phyloP scores from a whole-genome alignment of 2,888 invertebrate species.

The Drepanosiphum platanoidis region DNA sequence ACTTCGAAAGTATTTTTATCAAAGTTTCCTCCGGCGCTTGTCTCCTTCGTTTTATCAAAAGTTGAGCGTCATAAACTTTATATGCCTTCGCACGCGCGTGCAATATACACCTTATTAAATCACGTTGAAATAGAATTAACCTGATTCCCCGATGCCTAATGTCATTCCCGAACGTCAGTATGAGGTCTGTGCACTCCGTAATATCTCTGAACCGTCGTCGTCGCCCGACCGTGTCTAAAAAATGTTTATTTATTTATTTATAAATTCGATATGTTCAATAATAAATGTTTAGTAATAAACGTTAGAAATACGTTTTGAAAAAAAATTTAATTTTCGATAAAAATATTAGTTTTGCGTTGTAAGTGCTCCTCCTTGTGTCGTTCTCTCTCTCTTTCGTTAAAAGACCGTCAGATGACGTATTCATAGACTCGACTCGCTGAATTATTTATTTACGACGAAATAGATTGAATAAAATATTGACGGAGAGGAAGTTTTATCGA shows the following conservation, averaged over 20 bases:
- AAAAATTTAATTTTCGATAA: too few species aligned
- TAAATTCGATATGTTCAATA: too few species aligned
- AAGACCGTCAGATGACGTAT: too few species aligned
- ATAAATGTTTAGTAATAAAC: too few species aligned
- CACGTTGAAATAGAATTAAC: constrained; percentile 28
- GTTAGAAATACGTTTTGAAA: too few species aligned
- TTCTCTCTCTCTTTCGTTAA: too few species aligned
- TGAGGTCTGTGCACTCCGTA: neutral
- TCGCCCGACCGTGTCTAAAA: too few species aligned
- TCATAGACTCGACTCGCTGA: too few species aligned
- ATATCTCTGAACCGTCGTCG: too few species aligned
- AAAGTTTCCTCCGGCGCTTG: constrained; percentile 28
- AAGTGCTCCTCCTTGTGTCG: too few species aligned
- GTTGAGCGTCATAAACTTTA: constrained; percentile 27
- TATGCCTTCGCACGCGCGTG: neutral
- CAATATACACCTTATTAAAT: constrained; percentile 14
- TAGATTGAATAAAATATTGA: neutral
- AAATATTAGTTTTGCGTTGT: too few species aligned
- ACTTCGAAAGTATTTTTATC: constrained; percentile 29
- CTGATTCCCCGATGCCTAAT: neutral
- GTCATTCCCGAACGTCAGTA: neutral
- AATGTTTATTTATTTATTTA: too few species aligned
- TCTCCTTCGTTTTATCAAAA: constrained; percentile 33
- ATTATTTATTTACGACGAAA: neutral
- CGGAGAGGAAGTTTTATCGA: neutral